These are phyloP conservation scores for Cariama cristata DNA, from an alignment of 2,113 vertebrate species.

Conservation along the genomic window DNA sequence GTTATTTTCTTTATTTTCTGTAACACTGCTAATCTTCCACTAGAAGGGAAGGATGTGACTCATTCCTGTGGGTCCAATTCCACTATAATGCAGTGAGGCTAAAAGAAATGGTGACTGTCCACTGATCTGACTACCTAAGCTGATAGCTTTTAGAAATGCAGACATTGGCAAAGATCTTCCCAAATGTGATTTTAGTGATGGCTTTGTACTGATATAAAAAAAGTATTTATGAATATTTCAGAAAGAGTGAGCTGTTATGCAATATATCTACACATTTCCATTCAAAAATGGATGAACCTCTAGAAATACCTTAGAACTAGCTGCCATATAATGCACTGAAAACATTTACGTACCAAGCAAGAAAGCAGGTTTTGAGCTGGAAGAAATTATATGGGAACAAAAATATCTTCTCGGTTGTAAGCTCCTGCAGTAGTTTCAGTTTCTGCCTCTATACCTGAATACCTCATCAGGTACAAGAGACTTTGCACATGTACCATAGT, in stretches of 20 bases:
- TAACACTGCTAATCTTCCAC: neutral
- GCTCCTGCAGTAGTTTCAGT: neutral
- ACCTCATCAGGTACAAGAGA: accelerated
- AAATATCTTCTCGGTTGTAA: neutral
- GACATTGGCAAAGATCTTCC: neutral
- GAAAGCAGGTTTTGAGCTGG: neutral
- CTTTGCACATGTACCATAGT: neutral
- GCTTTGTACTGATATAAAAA: neutral
- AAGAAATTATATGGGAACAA: neutral
- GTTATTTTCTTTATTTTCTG: neutral
- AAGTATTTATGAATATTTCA: neutral
- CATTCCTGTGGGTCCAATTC: accelerated
- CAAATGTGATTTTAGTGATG: neutral
- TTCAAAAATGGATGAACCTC: neutral
- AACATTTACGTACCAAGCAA: neutral
- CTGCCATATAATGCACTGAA: neutral
- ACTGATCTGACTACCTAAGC: neutral
- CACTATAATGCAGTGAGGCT: neutral
- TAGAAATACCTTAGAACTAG: neutral
- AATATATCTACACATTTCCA: accelerated
- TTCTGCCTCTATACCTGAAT: neutral
- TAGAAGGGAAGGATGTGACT: neutral
- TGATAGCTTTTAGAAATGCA: neutral
- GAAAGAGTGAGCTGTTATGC: neutral
- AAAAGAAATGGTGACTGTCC: neutral